Base-by-base conservation (phyloP, 1,140 invertebrate species). In the Gryllus bimaculatus region DNA sequence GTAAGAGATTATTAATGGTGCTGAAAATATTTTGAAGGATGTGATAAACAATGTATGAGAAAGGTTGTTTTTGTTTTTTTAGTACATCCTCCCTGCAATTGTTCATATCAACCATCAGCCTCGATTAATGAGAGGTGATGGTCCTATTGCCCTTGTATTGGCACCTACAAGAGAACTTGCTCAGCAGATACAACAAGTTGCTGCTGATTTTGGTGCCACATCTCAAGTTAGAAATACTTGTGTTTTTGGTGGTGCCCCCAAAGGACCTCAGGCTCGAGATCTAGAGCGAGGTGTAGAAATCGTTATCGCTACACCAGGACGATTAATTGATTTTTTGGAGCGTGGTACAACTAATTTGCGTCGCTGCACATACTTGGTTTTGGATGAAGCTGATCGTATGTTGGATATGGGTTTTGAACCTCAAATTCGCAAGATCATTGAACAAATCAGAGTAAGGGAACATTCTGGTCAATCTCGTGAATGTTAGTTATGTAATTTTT, bases 351-450 rank as follows among this genome's bases (percentile, higher is more conserved):
- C 96, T 4, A 97, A 96, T 85, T 87, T 99, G 54, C 91, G 91
- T 81, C 91, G 97, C 81, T 95, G 93, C 83, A 98, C 96, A 75
- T 99, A 98, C 87, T 88, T 99, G 78, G 97, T 99, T 13, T 86
- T 99, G 12, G 98, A 99, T 87, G 98, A 99, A 86, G 98, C 98
- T 82, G 98, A 99, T 86, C 90, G 98, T 83, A 96, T 99, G 97
- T 89, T 99, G 79, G 98, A 99, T 84, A 99, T 99, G 98, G 98
- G 98, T 81, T 99, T 99, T 87, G 98, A 99, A 85, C 97, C 97
- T 0, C 98, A 99, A 88, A 99, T 99, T 81, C 90, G 96, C 81
- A 98, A 98, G 88, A 98, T 99, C 81, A 93, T 99, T 83, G 93
- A 96, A 84, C 96, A 99, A 88, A 97, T 99, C 76, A 87, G 93